Percentiles rank a stretch among this genome's conserved stretches.
These are phyloP conservation scores for Cynaeus angustus DNA, from an alignment of 2,888 invertebrate species.

Conservation along the genomic window DNA sequence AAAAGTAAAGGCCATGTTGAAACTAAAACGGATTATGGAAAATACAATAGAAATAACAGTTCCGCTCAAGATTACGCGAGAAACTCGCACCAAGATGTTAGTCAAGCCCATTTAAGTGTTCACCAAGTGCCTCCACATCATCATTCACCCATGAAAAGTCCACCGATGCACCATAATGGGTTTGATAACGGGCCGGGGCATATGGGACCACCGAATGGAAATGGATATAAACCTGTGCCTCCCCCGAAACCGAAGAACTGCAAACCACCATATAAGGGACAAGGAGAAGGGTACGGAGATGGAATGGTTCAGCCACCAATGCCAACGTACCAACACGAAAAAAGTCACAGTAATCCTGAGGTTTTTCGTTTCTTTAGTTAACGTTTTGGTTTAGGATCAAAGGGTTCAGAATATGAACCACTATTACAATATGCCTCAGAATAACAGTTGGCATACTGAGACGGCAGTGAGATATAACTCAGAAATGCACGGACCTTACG, in stretches of 20 bases:
- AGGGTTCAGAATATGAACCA: slow-evolving; percentile 66
- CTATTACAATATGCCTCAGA: slow-evolving; percentile 68
- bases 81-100: slow-evolving; percentile 69
- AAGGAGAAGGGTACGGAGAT: slow-evolving; percentile 59
- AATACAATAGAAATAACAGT: slow-evolving; percentile 75
- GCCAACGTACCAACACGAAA: slow-evolving; percentile 69
- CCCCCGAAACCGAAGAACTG: slow-evolving; percentile 96
- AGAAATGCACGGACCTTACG: slow-evolving; percentile 66
- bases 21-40: slow-evolving; percentile 87
- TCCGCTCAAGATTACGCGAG: slow-evolving; percentile 65
- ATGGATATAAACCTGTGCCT: slow-evolving; percentile 88
- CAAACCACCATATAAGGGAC: slow-evolving; percentile 77
- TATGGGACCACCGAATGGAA: slow-evolving; percentile 60
- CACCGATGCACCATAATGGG: slow-evolving; percentile 64
- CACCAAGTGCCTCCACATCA: slow-evolving; percentile 65
- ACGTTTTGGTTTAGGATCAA: slow-evolving; percentile 63
- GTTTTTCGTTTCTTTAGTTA: slow-evolving; percentile 58
- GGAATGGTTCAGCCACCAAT: slow-evolving; percentile 64
- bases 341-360: slow-evolving; percentile 71
- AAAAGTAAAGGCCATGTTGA: slow-evolving; percentile 73
- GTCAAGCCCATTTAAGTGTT: slow-evolving; percentile 68
- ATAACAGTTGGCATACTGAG: slow-evolving; percentile 58
- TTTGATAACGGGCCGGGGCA: slow-evolving; percentile 69
- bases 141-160: slow-evolving; percentile 67
- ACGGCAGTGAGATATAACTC: slow-evolving; percentile 65